These are phyloP conservation scores for Lepidostoma basale DNA, from an alignment of 1,140 invertebrate genomes.

Conservation along the genomic window DNA sequence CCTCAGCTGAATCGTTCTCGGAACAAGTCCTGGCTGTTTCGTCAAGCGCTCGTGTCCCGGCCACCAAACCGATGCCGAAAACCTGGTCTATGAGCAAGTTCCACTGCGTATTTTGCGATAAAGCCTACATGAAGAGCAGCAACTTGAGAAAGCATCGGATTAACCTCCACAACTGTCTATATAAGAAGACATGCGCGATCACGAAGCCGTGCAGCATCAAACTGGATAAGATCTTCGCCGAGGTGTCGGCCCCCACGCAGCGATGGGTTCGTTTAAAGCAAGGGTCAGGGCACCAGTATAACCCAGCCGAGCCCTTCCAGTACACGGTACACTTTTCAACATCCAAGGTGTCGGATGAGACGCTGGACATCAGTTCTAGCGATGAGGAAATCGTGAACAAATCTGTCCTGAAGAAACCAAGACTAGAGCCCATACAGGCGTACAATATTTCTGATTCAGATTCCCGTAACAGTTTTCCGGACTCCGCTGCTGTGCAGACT, in stretches of 20 bases:
- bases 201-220: background rate
- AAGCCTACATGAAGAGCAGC: background rate
- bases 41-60: background rate
- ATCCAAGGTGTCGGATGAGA: background rate
- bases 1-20: background rate
- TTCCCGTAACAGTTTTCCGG: too few relatives aligned
- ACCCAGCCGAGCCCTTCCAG: background rate
- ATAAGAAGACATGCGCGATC: background rate
- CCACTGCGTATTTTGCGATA: constrained; percentile 7
- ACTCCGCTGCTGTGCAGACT: too few relatives aligned
- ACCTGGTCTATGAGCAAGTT: background rate
- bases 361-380: background rate
- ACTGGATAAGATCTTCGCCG: background rate
- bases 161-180: background rate
- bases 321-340: background rate
- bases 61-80: background rate
- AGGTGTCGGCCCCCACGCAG: background rate
- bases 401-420: too few relatives aligned
- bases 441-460: too few relatives aligned
- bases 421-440: too few relatives aligned
- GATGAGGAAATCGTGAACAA: background rate
- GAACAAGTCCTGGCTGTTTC: constrained; percentile 9
- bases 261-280: background rate
- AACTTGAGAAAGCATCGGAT: background rate
- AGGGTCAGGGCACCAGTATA: background rate